phyloP scores from a whole-genome alignment of 2,888 invertebrate genomes.

The Patella ulyssiponensis region DNA sequence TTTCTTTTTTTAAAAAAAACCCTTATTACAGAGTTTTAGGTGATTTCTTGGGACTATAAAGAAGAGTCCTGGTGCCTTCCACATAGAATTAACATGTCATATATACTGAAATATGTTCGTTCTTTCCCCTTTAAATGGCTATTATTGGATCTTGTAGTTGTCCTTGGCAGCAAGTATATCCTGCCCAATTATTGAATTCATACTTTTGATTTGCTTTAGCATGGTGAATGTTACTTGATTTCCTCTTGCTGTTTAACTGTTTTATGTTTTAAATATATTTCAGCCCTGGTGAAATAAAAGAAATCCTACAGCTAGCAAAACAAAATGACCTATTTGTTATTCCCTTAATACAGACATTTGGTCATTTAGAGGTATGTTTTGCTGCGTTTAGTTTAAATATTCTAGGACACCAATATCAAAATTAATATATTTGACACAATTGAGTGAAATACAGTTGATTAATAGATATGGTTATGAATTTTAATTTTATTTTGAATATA shows the following conservation, averaged over 20 bases:
- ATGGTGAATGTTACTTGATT: not conserved
- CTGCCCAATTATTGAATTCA: too few relatives aligned
- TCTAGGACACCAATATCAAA: not conserved
- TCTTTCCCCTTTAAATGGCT: too few relatives aligned
- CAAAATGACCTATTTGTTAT: slow-evolving; percentile 80
- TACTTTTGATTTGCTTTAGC: not conserved
- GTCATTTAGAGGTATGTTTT: slow-evolving; percentile 80
- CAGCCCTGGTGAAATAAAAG: slow-evolving; percentile 66
- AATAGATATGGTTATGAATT: not conserved
- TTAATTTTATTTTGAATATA: slow-evolving; percentile 6
- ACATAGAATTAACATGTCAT: too few relatives aligned
- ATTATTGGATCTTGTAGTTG: too few relatives aligned
- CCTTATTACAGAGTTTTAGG: too few relatives aligned
- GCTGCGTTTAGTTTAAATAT: too few relatives aligned
- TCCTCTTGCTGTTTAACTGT: not conserved
- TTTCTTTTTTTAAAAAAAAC: too few relatives aligned
- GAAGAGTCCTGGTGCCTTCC: too few relatives aligned
- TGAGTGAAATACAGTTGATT: not conserved
- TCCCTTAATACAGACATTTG: slow-evolving; percentile 89
- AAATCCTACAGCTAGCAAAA: slow-evolving; percentile 79
- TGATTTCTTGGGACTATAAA: too few relatives aligned
- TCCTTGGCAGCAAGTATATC: too few relatives aligned
- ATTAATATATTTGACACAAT: not conserved
- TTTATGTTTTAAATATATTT: slow-evolving; percentile 28
- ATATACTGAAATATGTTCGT: too few relatives aligned